Base-by-base conservation (phyloP, 1,140 invertebrate species). In the Nomia melanderi region DNA sequence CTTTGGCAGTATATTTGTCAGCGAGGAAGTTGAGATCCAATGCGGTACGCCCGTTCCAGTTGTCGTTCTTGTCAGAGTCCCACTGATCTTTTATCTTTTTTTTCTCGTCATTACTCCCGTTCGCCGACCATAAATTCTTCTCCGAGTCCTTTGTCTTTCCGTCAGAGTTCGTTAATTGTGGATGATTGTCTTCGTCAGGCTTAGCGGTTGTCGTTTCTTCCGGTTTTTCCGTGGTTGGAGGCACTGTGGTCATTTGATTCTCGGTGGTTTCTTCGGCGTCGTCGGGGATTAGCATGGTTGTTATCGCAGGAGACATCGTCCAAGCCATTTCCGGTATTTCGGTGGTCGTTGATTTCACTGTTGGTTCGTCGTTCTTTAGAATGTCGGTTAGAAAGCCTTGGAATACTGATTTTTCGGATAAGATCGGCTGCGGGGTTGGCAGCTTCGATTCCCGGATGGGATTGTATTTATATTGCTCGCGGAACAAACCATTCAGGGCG, bases 401-500 rank as follows among this genome's bases (percentile, higher is more conserved):
- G 6, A 89, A 33, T 0, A 81, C 23, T 0, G 85, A 86, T 27
- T 84, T 82, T 3, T 31, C 56, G 0, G 75, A 71, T 0, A 60
- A 20, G 17, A 50, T 56, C 0, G 84, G 39, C 20, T 77, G 29
- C 1, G 64, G 47, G 4, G 59, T 77, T 9, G 77, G 23, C 1
- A 60, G 41, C 25, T 64, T 83, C 0, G 53, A 60, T 0, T 77
- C 59, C 25, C 57, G 79, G 39, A 63, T 20, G 27, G 80, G 29
- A 63, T 78, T 77, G 44, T 80, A 77, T 7, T 80, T 83, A 69
- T 83, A 77, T 31, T 73, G 81, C 33, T 87, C 84, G 29, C 84
- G 85, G 39, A 84, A 72, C 67, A 92, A 66, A 36, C 80, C 87
- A 57, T 92, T 92, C 3, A 87, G 27, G 0, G 90, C 87, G 11